Evolutionary conservation across 2,113 vertebrate species (phyloP), one percentile per base, ranked within the genome.

Genomic region (Carassius carassius): DNA sequence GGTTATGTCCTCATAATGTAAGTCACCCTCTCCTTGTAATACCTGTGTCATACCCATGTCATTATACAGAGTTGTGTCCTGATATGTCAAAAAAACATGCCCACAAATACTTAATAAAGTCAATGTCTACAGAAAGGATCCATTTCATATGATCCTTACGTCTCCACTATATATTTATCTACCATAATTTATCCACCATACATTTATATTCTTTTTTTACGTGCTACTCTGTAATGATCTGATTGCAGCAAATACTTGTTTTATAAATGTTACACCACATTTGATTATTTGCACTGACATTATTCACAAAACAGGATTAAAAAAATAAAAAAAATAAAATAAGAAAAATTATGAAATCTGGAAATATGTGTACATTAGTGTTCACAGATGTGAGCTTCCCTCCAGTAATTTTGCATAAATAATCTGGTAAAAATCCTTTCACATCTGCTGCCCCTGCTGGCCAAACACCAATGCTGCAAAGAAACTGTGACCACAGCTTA

Each of bases 381-480:
- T 21, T 78, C 32, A 78, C 76, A 78, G 76, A 78, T 23, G 11
- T 58, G 5, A 78, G 51, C 5, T 21, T 23, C 5, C 54, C 19
- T 78, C 1, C 21, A 60, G 49, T 77, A 35, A 21, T 19, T 41
- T 35, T 56, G 5, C 19, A 41, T 58, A 41, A 13, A 60, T 9
- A 78, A 4, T 11, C 32, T 8, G 12, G 5, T 14, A 58, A 8
- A 60, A 63, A 62, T 41, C 21, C 35, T 79, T n/a, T 0, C 23
- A 47, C 56, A 62, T 63, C 32, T 79, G 37, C 58, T 79, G 58
- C 58, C 58, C n/a, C 58, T 79, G 8, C 37, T 79, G 58, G 77
- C 16, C 56, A 63, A 79, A 73, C 21, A 14, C 41, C 12, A 13
- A 23, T 47, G 41, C 21, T 74, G 70, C 35, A 47, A 7, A 19